A percentile compares a stretch with the other conserved stretches of the same genome.
These are phyloP conservation scores for Melanostoma scalare DNA, from an alignment of 2,888 invertebrate genomes.

Conservation along the genomic window DNA sequence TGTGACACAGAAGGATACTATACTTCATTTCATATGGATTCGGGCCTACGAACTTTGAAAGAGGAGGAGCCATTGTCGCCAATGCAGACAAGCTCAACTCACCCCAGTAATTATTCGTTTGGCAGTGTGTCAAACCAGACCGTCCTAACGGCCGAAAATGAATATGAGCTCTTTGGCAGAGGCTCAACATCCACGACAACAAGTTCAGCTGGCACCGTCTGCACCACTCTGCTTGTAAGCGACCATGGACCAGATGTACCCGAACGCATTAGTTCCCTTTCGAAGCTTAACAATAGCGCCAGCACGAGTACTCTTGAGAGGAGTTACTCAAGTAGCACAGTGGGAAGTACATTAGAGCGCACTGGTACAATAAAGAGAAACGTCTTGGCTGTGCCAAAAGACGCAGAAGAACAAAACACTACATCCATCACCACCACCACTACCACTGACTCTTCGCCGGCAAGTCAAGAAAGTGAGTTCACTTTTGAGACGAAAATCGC, in stretches of 20 bases:
- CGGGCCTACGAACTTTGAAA: constrained; percentile 92
- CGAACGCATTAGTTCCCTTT: constrained; percentile 90
- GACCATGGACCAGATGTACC: constrained; percentile 91
- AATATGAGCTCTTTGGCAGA: constrained; percentile 95
- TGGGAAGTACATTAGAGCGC: constrained; percentile 81
- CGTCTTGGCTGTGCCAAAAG: constrained; percentile 81
- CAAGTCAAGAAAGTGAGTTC: constrained; percentile 81
- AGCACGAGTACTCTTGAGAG: constrained; percentile 85
- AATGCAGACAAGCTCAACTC: constrained; percentile 87
- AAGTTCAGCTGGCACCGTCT: constrained; percentile 94
- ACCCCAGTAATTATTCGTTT: constrained; percentile 85
- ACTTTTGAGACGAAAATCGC: constrained; percentile 74
- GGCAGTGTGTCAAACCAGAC: constrained; percentile 88
- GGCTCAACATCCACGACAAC: constrained; percentile 95
- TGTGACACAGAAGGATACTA: constrained; percentile 99
- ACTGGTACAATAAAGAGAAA: constrained; percentile 82
- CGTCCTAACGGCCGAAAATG: constrained; percentile 90
- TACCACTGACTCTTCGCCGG: constrained; percentile 73
- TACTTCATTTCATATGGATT: constrained; percentile 98
- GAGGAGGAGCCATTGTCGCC: constrained; percentile 90
- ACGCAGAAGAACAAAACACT: constrained; percentile 82
- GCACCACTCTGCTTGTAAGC: constrained; percentile 90
- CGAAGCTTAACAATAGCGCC: constrained; percentile 84
- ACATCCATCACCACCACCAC: background rate
- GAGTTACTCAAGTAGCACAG: constrained; percentile 82